Base-by-base conservation (phyloP, 2,113 vertebrate species). In the Falco punctatus region DNA sequence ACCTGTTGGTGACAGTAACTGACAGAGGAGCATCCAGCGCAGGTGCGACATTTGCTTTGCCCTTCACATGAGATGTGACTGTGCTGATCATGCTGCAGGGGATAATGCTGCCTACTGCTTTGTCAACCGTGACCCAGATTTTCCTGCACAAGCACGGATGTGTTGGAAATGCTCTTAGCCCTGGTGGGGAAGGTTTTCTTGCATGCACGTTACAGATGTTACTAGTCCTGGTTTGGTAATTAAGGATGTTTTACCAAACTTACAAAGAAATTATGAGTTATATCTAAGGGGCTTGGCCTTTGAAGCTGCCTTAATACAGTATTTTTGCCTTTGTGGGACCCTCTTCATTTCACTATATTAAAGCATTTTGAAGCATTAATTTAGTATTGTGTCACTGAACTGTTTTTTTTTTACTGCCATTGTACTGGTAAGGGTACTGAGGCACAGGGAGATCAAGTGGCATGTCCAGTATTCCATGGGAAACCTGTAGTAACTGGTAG, bases 1-100 rank as follows among this genome's bases (percentile, higher is more conserved):
- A 66, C 92, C 81, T 88, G 66, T 61, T 88, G 81, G 92, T 88
- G 93, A 75, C 90, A 78, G 71, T 42, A 57, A 80, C 33, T 90
- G 96, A n/a, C 64, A 55, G 92, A 73, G 85, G 42, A 86, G 64
- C 26, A 6, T 54, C 74, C 67, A 44, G 83, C 6, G 6, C 96
- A 95, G 93, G 93, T 95, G 95, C 0, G 10, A 88, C 92, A 52
- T 93, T 96, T 48, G 80, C 79, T n/a, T 28, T 96, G 92, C 82
- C 96, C 96, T 96, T 95, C 67, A 0, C 48, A 13, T 59, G 95
- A 77, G 66, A 86, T 71, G 88, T 66, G 92, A 86, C 27, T 8
- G 0, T 40, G 71, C 77, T 13, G 71, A 24, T 86, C 22, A 8
- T 12, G 3, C 89, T 69, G 77, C 84, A n/a, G 87, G 90, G 75